Evolutionary conservation across 2,888 invertebrate species (phyloP), one percentile per base, ranked within the genome.

Genomic region (Chaitophorus viminalis): DNA sequence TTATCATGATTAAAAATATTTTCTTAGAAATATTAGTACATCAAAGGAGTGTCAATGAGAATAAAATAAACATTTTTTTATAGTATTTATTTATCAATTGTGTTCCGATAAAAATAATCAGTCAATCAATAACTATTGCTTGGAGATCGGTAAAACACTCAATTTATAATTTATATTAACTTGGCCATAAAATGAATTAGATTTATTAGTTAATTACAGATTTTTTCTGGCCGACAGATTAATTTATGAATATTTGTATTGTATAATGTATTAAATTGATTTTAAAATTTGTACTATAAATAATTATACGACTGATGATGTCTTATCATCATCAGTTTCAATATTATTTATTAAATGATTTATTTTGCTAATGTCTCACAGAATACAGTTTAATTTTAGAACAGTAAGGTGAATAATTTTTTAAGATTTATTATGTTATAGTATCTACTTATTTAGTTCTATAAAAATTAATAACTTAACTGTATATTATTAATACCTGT

Each of bases 401-500:
- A 68, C 11, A 25, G 9, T n/a, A 68, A 68, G 1, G 29, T 5
- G 29, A 68, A 68, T 68, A 21, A 60, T 68, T 68, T 60, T 29
- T 1, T 3, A 68, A 68, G 0, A 18, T 25, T 25, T 3, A 60
- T 60, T 8, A 60, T 21, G 4, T 6, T 0, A 60, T 39, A 39
- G 36, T 3, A 39, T 39, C 36, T 39, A 39, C 6, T 39, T 39
- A 3, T 54, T 0, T 46, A 60, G 60, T 60, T 60, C 6, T 60
- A 68, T 29, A 68, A 68, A 25, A 29, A 25, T 68, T 29, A 68
- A 68, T 81, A 31, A 52, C 31, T 82, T 46, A 72, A 18, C 33
- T 17, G 31, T n/a, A 54, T 60, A 60, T 36, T 60, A 60, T 36
- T 29, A 68, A 65, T 82, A 82, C 82, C 82, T 82, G 72, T 74